Conservation (phyloP, 2,888 invertebrate species). For the Eulithis prunata region DNA sequence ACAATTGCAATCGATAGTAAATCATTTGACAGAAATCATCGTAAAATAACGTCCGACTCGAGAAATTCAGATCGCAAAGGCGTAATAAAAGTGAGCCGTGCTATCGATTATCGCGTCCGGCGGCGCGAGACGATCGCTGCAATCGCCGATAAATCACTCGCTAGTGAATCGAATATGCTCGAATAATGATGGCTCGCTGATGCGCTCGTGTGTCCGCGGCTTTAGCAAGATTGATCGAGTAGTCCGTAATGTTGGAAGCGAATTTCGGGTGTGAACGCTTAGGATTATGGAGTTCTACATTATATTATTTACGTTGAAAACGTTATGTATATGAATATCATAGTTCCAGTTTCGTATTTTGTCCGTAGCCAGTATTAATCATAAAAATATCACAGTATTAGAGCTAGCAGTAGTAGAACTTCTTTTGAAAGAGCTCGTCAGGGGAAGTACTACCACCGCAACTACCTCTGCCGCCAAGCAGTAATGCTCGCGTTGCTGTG, state of each 20-base stretch:
- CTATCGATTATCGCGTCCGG: constrained; percentile 72
- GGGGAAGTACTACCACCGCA: too few relatives aligned
- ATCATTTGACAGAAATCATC: constrained; percentile 52
- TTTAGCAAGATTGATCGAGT: constrained; percentile 52
- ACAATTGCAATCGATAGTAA: constrained; percentile 64
- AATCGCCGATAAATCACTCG: constrained; percentile 73
- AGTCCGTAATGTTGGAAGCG: constrained; percentile 16
- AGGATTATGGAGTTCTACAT: constrained; percentile 9
- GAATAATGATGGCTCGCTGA: constrained; percentile 54
- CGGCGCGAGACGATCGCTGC: constrained; percentile 66
- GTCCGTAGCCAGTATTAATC: too few relatives aligned
- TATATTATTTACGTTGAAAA: not conserved
- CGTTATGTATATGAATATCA: not conserved
- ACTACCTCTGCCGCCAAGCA: too few relatives aligned
- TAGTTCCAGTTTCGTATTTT: too few relatives aligned
- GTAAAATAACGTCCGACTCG: not conserved
- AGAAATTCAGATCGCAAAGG: constrained; percentile 32
- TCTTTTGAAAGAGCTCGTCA: too few relatives aligned
- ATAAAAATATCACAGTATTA: too few relatives aligned
- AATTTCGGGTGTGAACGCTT: constrained; percentile 15
- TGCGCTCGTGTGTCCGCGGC: constrained; percentile 51
- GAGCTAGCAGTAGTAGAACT: too few relatives aligned
- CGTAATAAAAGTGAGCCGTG: constrained; percentile 66
- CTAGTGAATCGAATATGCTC: constrained; percentile 56
- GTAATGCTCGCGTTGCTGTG: too few relatives aligned